Conservation (phyloP, 1,140 invertebrate species). For the Leucophenga varia region DNA sequence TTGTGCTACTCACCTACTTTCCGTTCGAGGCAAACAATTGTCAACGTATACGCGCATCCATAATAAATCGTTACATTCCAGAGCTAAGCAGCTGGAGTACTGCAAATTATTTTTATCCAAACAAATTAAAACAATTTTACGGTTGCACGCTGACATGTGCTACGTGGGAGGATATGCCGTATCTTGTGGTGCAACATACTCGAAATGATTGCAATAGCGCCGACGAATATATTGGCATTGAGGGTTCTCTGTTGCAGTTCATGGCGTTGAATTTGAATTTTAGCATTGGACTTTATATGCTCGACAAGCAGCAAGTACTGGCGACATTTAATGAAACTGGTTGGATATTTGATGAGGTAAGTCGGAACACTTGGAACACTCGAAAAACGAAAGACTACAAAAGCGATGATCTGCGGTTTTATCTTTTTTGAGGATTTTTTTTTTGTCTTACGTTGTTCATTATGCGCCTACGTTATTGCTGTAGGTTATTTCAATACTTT, state of each 20-base stretch:
- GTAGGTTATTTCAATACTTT: not conserved
- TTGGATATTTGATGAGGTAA: slow-evolving; percentile 33
- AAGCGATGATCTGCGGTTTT: too few relatives aligned
- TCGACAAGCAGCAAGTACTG: slow-evolving; percentile 30
- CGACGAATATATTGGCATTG: slow-evolving; percentile 32
- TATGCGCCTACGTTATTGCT: not conserved
- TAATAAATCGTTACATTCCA: slow-evolving; percentile 25
- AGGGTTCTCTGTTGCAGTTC: slow-evolving; percentile 38
- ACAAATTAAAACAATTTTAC: slow-evolving; percentile 34
- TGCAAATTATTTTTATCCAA: slow-evolving; percentile 21
- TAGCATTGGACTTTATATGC: slow-evolving; percentile 31
- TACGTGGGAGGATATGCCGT: slow-evolving; percentile 50
- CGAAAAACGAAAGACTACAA: too few relatives aligned
- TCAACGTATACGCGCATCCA: slow-evolving; percentile 14
- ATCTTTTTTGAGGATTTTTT: too few relatives aligned
- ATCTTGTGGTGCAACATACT: slow-evolving; percentile 21
- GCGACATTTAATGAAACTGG: slow-evolving; percentile 39
- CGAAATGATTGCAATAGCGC: not conserved
- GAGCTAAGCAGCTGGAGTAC: slow-evolving; percentile 1
- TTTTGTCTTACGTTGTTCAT: not conserved
- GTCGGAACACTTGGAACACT: not conserved
- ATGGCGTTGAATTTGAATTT: slow-evolving; percentile 41
- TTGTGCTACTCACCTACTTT: slow-evolving; percentile 30
- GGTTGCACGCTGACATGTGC: slow-evolving; percentile 42
- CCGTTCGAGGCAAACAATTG: slow-evolving; percentile 24